Base-by-base conservation (phyloP, 2,888 invertebrate species). In the Pterostichus niger region DNA sequence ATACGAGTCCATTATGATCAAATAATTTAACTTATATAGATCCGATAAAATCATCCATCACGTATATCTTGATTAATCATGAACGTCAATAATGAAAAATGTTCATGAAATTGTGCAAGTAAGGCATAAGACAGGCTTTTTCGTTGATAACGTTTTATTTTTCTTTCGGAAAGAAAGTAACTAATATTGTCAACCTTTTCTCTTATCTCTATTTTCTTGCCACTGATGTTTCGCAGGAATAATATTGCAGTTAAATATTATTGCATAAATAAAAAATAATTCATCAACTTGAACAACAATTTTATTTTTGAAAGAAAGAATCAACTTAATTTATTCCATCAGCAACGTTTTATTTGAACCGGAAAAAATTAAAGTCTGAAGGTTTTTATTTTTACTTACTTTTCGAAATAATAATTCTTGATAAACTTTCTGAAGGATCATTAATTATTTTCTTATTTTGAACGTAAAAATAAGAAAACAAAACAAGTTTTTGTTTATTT, bases 31-130 rank as follows among this genome's bases (percentile, higher is more conserved):
- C 17, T 44, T 78, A 78, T 35, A 78, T 78, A 40, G 59, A 49
- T 6, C 15, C 54, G 78, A 56, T 40, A 78, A 78, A 78, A 78
- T 78, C 78, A 78, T 78, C 78, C 78, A 78, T 78, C 78, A 78
- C 59, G 17, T 78, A 35, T 59, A 78, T 78, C 59, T 56, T 56
- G 78, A 78, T 59, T 78, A 78, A 78, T 78, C 56, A 59, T 24
- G 15, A 56, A 78, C 24, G 78, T 78, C 78, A 56, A 44, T 78
- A 15, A 33, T 78, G 78, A 78, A 56, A 54, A 59, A 54, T 73
- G 73, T 54, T 54, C 54, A 33, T 52, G 52, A 78, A 59, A 73
- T 17, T 73, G 40, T 46, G 46, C 17, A 49, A 49, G 49, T 49
- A 49, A 49, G 4, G n/a, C 10, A 68, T 9, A 33, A 68, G 33